Evolutionary conservation across 2,888 invertebrate genomes (phyloP).

Genomic region (Cosmorhoe ocellata): DNA sequence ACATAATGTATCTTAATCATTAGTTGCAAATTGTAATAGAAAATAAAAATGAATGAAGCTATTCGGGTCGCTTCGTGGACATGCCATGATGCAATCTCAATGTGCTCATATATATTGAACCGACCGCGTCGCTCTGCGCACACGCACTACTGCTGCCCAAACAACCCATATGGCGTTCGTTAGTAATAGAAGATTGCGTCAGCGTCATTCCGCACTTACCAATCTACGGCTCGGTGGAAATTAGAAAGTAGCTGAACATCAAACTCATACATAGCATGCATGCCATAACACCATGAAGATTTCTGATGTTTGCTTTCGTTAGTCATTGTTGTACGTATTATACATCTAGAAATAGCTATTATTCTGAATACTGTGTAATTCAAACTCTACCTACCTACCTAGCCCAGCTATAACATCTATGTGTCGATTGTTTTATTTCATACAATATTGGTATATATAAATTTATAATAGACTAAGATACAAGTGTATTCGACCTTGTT

Average conservation of each 20-base stretch:
- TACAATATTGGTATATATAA: no score
- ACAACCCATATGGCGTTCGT: conserved; percentile 52
- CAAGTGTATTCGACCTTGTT: conserved; percentile 16
- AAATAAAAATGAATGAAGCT: conserved; percentile 17
- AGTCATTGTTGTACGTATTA: not conserved
- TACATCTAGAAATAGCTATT: not conserved
- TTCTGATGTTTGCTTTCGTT: conserved; percentile 16
- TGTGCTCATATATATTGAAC: conserved; percentile 42
- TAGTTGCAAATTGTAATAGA: conserved; percentile 14
- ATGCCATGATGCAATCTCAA: conserved; percentile 48
- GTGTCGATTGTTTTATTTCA: not conserved
- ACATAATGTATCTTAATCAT: not conserved
- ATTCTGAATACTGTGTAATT: not conserved
- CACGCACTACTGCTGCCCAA: conserved; percentile 41
- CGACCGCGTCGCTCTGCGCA: conserved; percentile 22
- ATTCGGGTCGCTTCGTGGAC: conserved; percentile 22
- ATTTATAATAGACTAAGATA: conserved; percentile 1
- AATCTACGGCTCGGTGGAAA: conserved; percentile 57
- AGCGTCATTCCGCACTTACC: conserved; percentile 48
- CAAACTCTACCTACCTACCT: no score
- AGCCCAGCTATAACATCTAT: no score
- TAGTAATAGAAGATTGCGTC: conserved; percentile 49
- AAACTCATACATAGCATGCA: conserved; percentile 45
- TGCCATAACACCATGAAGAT: conserved; percentile 40
- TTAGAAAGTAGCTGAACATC: conserved; percentile 63